Evolutionary conservation across 2,797 vertebrate genomes (phyloP), one percentile per base, ranked within the genome.

Genomic region (Okamejei kenojei): DNA sequence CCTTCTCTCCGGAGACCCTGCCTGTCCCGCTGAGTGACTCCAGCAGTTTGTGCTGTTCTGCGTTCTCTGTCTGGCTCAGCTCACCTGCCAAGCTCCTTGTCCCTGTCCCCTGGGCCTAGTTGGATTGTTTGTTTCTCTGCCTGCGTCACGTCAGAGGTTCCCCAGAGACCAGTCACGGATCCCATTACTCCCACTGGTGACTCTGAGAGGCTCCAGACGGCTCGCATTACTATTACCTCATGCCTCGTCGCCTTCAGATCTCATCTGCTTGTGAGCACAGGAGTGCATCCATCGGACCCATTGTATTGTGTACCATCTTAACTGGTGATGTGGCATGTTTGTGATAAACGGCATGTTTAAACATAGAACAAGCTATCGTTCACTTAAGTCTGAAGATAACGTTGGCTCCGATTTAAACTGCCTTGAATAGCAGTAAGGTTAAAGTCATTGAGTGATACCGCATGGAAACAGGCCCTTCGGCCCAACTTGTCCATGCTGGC

Each of bases 181-280:
- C 26, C 4, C 45, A 29, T 84, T 88, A 68, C 61, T 32, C 84
- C 35, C 63, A 7, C 29, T 65, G 84, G 84, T 29, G 68, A 32
- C 19, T 88, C 61, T 88, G 10, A 88, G 29, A 86, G 58, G 82
- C 82, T 61, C n/a, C 84, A 88, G 61, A 88, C 84, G 32, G 21
- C 9, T 82, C 23, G 7, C 7, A 82, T 58, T 26, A 88, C 29
- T 32, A 88, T 88, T 32, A 65, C 84, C 84, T 65, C 84, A 65
- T 65, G 17, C 32, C 61, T 21, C 19, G 19, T 17, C 61, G 32
- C 61, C 84, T 88, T n/a, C n/a, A 63, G 58, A 11, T 29, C 15
- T 65, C 63, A 65, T 19, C 15, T 63, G 82, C 29, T 86, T 86
- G 54, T 32, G 32, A 88, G 8, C 84, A 88, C 19, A 13, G 61